Base-by-base conservation (phyloP, 2,888 invertebrate genomes). In the Lasioglossum zephyrum region DNA sequence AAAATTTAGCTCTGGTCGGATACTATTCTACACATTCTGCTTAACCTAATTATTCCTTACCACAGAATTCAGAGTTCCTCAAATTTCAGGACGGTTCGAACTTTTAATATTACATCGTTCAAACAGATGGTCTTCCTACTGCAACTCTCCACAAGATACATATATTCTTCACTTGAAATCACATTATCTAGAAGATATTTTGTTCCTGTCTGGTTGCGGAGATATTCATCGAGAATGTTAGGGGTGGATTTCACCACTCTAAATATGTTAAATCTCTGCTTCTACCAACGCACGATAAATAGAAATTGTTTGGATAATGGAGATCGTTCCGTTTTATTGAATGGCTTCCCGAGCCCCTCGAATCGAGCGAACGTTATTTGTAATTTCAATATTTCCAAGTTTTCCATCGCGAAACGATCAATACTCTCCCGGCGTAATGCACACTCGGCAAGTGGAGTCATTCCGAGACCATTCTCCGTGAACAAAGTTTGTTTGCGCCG, bases 401-500 rank as follows among this genome's bases (percentile, higher is more conserved):
- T 74, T 74, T 76, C 22, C 44, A 26, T 60, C 18, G 26, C 11
- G 0, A 8, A 31, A 60, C 63, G 76, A 63, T 76, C 49, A 53
- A 76, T 63, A 31, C 41, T 11, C 26, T 44, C 36, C 13, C 6
- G 5, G 11, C 18, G 53, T 44, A 41, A 81, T 76, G 66, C 63
- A 72, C 69, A 70, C 66, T 47, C 63, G 8, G 8, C 31, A 22
- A 49, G 39, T 73, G 73, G 79, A 66, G 63, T 89, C 81, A 53
- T 82, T 63, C 63, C 69, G 47, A 73, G 72, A 60, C 72, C 70
- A 70, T 60, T 66, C 69, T 66, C n/a, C 83, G 73, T 18, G 69
- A 69, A 36, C 77, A 72, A 89, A 90, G 77, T 69, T 69, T 41
- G 70, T 90, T 90, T 39, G 75, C 69, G 69, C 49, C 81, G 77